Evolutionary conservation across 2,113 vertebrate genomes (phyloP).

Genomic region (Acanthisitta chloris): DNA sequence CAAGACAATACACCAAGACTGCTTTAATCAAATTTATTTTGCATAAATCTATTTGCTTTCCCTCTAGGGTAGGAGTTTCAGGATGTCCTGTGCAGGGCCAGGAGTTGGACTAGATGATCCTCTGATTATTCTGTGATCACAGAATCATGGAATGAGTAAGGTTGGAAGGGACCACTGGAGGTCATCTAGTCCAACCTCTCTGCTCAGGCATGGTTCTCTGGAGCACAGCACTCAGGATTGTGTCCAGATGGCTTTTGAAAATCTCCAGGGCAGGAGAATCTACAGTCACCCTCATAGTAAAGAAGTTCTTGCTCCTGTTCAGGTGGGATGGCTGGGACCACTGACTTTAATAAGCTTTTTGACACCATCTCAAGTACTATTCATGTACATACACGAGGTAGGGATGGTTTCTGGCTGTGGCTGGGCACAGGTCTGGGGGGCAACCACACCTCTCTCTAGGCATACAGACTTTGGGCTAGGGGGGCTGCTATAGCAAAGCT

Average conservation of each 20-base stretch:
- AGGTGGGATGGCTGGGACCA: not conserved
- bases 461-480: not conserved
- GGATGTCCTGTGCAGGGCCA: no score
- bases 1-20: not conserved
- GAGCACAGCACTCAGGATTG: not conserved
- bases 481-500: not conserved
- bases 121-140: no score
- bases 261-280: not conserved
- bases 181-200: not conserved
- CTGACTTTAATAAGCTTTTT: not conserved
- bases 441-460: not conserved
- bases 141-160: not conserved
- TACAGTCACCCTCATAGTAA: not conserved
- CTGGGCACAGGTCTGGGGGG: not conserved
- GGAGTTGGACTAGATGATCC: no score
- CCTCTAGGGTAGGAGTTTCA: not conserved
- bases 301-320: not conserved
- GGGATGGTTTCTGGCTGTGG: rapidly evolving
- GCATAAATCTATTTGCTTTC: not conserved
- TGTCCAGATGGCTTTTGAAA: not conserved
- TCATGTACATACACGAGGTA: not conserved
- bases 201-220: not conserved
- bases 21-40: not conserved
- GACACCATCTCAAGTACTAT: not conserved
- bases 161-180: not conserved